Percentiles rank a stretch among this genome's conserved stretches.
Conservation (phyloP, 2,797 vertebrate species). For the Intellagama lesueurii region DNA sequence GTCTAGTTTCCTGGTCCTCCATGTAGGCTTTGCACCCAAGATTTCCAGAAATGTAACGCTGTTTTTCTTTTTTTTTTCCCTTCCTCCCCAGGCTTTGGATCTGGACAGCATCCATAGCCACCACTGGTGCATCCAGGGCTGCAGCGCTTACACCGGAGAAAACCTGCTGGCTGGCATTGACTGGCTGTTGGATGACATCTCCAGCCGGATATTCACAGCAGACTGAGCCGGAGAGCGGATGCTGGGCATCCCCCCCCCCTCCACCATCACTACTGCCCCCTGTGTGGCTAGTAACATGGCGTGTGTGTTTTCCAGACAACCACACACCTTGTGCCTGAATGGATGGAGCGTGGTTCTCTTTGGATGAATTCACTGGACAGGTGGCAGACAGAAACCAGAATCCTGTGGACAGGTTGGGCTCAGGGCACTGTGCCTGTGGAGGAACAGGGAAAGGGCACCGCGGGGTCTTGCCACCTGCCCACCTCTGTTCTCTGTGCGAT, state of each 20-base stretch:
- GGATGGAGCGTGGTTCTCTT: background rate
- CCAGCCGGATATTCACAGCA: conserved; percentile 86
- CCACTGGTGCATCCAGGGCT: conserved; percentile 91
- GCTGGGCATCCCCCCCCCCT: fast-evolving
- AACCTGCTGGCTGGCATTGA: conserved; percentile 88
- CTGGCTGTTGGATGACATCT: conserved; percentile 91
- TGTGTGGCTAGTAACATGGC: background rate
- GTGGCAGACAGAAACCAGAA: too few relatives aligned
- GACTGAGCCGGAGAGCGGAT: conserved; percentile 74
- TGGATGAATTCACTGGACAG: too few relatives aligned
- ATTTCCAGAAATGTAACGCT: too few relatives aligned
- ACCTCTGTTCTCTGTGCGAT: background rate
- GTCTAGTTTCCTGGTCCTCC: too few relatives aligned
- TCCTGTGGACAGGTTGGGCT: background rate
- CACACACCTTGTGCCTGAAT: background rate
- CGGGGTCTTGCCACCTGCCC: too few relatives aligned
- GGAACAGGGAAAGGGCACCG: too few relatives aligned
- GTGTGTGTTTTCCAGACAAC: background rate
- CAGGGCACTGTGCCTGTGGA: too few relatives aligned
- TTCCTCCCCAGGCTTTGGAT: conserved; percentile 79
- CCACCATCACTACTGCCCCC: fast-evolving
- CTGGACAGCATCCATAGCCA: conserved; percentile 88
- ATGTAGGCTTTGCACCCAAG: too few relatives aligned
- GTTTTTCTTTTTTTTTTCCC: too few relatives aligned
- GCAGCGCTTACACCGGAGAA: conserved; percentile 90